Percentiles rank a stretch among this genome's conserved stretches.
Evolutionary conservation across 2,113 vertebrate genomes (phyloP).

Genomic region (Polypterus bichir): DNA sequence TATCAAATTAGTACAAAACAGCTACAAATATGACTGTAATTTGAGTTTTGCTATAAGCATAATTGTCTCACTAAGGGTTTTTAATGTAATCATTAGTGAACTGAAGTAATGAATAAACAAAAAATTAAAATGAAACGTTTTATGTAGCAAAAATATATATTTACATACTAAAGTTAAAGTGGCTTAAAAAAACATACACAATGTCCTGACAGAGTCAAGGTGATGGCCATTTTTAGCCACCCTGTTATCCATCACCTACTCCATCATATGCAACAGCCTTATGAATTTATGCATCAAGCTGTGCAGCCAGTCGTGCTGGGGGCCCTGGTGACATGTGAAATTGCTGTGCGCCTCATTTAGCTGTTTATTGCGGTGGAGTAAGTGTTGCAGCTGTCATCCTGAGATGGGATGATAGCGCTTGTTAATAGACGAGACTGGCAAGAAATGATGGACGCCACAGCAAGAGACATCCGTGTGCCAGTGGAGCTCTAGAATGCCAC

Average conservation of each 20-base stretch:
- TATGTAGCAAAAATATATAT: not conserved
- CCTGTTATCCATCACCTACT: conserved; percentile 73
- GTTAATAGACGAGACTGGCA: conserved; percentile 76
- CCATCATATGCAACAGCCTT: conserved; percentile 74
- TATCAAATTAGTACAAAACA: no score
- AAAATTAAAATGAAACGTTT: not conserved
- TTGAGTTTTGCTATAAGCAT: no score
- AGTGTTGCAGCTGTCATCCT: conserved; percentile 72
- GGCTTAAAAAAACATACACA: conserved; percentile 39
- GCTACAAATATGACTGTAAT: no score
- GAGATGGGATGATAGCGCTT: conserved; percentile 68
- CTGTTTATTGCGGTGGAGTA: conserved; percentile 76
- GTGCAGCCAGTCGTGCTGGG: conserved; percentile 71
- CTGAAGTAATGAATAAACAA: no score
- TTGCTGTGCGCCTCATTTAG: conserved; percentile 76
- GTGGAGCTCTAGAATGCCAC: conserved; percentile 60
- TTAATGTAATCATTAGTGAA: no score
- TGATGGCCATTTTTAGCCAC: conserved; percentile 75
- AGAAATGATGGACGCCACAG: conserved; percentile 71
- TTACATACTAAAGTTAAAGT: conserved; percentile 42
- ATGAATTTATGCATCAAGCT: conserved; percentile 79
- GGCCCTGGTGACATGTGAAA: conserved; percentile 74
- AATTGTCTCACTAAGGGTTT: no score
- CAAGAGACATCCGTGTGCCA: conserved; percentile 66
- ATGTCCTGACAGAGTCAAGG: conserved; percentile 76